phyloP scores from a whole-genome alignment of 2,113 vertebrate species.

The Malurus melanocephalus region DNA sequence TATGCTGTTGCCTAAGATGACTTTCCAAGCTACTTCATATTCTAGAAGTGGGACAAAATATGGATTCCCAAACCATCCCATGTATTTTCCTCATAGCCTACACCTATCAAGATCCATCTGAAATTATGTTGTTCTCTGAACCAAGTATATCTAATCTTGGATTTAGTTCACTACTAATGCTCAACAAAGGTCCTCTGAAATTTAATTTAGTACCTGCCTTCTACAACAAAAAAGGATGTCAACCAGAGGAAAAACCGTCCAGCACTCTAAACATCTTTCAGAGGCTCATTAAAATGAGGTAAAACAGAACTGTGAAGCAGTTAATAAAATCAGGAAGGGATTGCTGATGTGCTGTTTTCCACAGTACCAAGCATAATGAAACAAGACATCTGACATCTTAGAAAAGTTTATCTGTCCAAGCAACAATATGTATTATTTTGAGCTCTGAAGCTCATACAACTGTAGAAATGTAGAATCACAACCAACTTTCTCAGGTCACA shows the following conservation, averaged over 20 bases:
- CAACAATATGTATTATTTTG: not conserved
- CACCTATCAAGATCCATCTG: not conserved
- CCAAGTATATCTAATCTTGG: not conserved
- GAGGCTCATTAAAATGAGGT: not conserved
- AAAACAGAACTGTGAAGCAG: not conserved
- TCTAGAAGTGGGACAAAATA: not conserved
- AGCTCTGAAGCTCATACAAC: not conserved
- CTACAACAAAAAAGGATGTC: not conserved
- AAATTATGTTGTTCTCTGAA: not conserved
- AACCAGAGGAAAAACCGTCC: not conserved
- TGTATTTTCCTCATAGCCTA: not conserved
- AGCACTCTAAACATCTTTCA: not conserved
- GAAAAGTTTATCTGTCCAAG: not conserved
- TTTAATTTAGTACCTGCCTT: not conserved
- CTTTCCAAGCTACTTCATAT: not conserved
- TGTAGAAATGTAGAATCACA: not conserved
- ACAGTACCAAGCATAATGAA: not conserved
- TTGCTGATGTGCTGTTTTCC: not conserved
- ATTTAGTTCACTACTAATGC: not conserved
- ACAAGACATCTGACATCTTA: not conserved
- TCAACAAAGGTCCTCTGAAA: not conserved
- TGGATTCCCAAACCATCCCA: not conserved
- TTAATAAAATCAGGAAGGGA: constrained; percentile 20
- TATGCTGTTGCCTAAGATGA: not conserved
- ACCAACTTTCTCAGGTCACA: not conserved